phyloP scores from a whole-genome alignment of 1,140 invertebrate genomes.

The Paralvinella palmiformis region DNA sequence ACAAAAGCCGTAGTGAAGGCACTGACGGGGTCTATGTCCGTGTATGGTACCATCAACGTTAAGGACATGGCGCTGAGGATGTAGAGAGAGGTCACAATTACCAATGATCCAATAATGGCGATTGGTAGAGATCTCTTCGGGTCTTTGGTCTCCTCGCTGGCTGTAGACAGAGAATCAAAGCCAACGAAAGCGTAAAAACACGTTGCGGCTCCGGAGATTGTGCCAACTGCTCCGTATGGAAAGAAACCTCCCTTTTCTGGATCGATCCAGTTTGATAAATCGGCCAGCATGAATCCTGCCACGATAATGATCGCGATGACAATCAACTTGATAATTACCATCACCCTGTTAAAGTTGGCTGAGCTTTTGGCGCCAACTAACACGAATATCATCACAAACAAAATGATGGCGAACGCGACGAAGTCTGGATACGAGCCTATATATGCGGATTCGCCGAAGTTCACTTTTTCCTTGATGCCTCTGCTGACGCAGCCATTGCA shows the following conservation, averaged over 20 bases:
- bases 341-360: slow-evolving; percentile 81
- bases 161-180: slow-evolving; percentile 93
- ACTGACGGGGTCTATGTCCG: slow-evolving; percentile 73
- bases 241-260: slow-evolving; percentile 19
- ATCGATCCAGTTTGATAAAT: slow-evolving; percentile 43
- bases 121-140: slow-evolving; percentile 88
- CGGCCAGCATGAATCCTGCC: slow-evolving; percentile 73
- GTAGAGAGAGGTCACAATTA: slow-evolving; percentile 82
- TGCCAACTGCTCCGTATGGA: slow-evolving; percentile 14
- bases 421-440: slow-evolving; percentile 6
- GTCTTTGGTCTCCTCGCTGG: slow-evolving; percentile 88
- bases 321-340: slow-evolving; percentile 76
- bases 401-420: slow-evolving; percentile 2
- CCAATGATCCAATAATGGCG: slow-evolving; percentile 70
- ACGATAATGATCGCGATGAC: slow-evolving; percentile 78
- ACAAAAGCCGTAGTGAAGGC: slow-evolving; percentile 88
- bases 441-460: neutral
- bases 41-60: slow-evolving; percentile 67
- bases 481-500: neutral
- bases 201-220: slow-evolving; percentile 76
- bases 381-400: neutral
- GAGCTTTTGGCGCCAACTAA: slow-evolving; percentile 79
- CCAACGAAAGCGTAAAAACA: slow-evolving; percentile 97
- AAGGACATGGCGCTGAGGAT: slow-evolving; percentile 80
- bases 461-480: neutral